Percentiles rank a stretch among this genome's conserved stretches.
Evolutionary conservation across 1,140 invertebrate genomes (phyloP).

Genomic region (Hyphantria cunea): DNA sequence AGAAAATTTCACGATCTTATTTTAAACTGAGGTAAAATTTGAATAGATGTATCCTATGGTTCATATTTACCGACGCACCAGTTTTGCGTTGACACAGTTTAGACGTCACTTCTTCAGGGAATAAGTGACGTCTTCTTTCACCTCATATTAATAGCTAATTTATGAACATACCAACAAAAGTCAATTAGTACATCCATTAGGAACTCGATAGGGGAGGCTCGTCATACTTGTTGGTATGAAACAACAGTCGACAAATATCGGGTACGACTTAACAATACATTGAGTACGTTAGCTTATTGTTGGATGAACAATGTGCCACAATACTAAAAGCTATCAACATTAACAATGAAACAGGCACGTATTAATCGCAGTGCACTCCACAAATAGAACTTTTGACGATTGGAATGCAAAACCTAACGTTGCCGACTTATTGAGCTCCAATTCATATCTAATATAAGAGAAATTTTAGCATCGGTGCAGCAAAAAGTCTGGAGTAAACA

Average conservation of each 20-base stretch:
- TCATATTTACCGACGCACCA: no score
- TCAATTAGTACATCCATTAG: slow-evolving; percentile 34
- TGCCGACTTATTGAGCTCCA: not conserved
- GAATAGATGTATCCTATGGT: no score
- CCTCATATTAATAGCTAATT: slow-evolving; percentile 28
- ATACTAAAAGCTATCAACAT: slow-evolving; percentile 1
- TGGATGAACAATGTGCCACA: slow-evolving; percentile 13
- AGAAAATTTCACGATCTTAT: no score
- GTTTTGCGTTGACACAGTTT: no score
- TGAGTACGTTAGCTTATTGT: slow-evolving; percentile 18
- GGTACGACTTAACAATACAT: slow-evolving; percentile 6
- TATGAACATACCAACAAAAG: slow-evolving; percentile 22
- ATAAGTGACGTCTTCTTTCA: slow-evolving; percentile 22
- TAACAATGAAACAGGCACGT: slow-evolving; percentile 17
- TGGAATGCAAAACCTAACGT: not conserved
- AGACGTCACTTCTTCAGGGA: no score
- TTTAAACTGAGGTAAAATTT: no score
- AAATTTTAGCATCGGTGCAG: not conserved
- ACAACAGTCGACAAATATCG: slow-evolving; percentile 9
- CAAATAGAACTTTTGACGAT: slow-evolving; percentile 7
- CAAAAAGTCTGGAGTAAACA: not conserved
- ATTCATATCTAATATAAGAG: not conserved
- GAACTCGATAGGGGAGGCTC: slow-evolving; percentile 29
- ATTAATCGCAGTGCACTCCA: not conserved
- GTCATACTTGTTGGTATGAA: not conserved